Percentiles rank a stretch among this genome's conserved stretches.
Evolutionary conservation across 2,888 invertebrate species (phyloP).

Genomic region (Drosophila stalkeri): DNA sequence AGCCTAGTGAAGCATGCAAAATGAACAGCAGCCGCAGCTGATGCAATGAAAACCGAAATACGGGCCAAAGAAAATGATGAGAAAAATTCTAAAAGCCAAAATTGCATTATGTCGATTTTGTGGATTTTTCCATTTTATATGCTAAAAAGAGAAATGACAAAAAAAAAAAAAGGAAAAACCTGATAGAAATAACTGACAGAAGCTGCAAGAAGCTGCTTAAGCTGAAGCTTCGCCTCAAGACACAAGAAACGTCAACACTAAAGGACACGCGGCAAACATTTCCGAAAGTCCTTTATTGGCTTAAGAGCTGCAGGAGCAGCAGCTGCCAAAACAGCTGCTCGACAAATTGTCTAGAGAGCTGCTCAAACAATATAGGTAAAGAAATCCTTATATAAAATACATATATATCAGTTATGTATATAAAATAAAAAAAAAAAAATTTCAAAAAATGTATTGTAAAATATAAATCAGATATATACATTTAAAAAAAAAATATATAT

Average conservation of each 20-base stretch:
- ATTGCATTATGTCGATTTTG: slow-evolving; percentile 78
- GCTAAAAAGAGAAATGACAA: slow-evolving; percentile 30
- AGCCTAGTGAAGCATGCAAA: slow-evolving; percentile 30
- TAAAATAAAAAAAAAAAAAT: not conserved
- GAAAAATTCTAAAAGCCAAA: slow-evolving; percentile 62
- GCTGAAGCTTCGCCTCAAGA: slow-evolving; percentile 31
- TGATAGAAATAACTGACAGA: slow-evolving; percentile 37
- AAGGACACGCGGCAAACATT: slow-evolving; percentile 29
- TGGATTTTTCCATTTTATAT: slow-evolving; percentile 55
- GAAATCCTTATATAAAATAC: not conserved
- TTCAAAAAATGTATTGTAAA: too few species aligned
- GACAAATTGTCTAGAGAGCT: slow-evolving; percentile 6
- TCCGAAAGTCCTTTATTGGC: slow-evolving; percentile 63
- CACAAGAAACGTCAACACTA: slow-evolving; percentile 58
- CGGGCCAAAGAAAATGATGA: slow-evolving; percentile 43
- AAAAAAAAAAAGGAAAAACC: not conserved
- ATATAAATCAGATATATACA: too few species aligned
- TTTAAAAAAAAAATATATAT: too few species aligned
- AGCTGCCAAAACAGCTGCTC: slow-evolving; percentile 38
- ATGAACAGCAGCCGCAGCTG: slow-evolving; percentile 37
- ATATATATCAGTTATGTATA: not conserved
- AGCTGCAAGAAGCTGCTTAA: slow-evolving; percentile 44
- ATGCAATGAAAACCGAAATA: slow-evolving; percentile 14
- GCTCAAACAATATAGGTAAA: not conserved
- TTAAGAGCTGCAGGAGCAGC: slow-evolving; percentile 38